These are phyloP conservation scores for Leuctra nigra DNA, from an alignment of 2,888 invertebrate genomes.

Conservation along the genomic window DNA sequence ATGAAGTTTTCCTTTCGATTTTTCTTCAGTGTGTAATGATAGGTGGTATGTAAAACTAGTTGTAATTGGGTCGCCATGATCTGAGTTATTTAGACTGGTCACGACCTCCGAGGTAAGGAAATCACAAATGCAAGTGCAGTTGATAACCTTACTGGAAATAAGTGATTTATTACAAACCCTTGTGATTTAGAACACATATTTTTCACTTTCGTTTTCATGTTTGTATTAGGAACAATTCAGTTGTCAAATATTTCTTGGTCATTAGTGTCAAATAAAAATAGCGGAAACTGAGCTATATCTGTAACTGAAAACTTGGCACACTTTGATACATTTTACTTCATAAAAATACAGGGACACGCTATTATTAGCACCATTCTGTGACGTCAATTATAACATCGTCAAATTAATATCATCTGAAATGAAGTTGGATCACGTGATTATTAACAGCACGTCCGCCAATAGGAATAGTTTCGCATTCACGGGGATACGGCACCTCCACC, in stretches of 20 bases:
- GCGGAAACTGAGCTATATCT: slow-evolving; percentile 7
- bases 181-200: too few relatives aligned
- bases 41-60: slow-evolving; percentile 20
- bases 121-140: too few relatives aligned
- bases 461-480: too few relatives aligned
- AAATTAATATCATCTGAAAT: slow-evolving; percentile 5
- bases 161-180: too few relatives aligned
- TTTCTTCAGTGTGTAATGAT: slow-evolving; percentile 21
- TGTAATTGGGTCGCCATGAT: slow-evolving; percentile 23
- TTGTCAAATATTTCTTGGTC: slow-evolving; percentile 17
- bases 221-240: too few relatives aligned
- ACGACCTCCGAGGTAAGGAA: too few relatives aligned
- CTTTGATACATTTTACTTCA: slow-evolving; percentile 4
- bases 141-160: too few relatives aligned
- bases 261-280: slow-evolving; percentile 12
- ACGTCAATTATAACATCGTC: slow-evolving; percentile 6
- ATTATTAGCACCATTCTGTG: slow-evolving; percentile 12
- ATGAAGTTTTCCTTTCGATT: slow-evolving; percentile 22
- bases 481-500: too few relatives aligned
- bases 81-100: slow-evolving; percentile 21
- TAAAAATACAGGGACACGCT: slow-evolving; percentile 5
- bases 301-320: slow-evolving; percentile 14
- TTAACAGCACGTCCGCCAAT: too few relatives aligned
- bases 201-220: too few relatives aligned
- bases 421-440: neutral